A percentile compares a stretch with the other conserved stretches of the same genome.
phyloP scores from a whole-genome alignment of 2,113 vertebrate genomes.

The Willisornis vidua region DNA sequence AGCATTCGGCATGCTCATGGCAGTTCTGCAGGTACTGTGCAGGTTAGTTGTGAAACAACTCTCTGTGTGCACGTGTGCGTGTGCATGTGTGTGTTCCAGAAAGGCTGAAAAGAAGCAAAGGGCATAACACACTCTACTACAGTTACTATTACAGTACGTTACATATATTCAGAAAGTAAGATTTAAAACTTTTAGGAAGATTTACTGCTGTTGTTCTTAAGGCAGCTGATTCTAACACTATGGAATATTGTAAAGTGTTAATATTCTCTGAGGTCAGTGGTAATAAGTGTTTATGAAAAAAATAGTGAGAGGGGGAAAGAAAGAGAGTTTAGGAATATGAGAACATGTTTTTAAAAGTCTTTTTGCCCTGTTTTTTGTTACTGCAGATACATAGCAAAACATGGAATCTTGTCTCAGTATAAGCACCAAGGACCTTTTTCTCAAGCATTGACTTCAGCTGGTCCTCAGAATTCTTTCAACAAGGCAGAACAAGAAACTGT shows the following conservation, averaged over 20 bases:
- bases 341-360: background rate
- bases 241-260: background rate
- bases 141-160: background rate
- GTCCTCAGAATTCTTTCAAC: constrained; percentile 56
- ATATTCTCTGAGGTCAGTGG: background rate
- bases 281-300: background rate
- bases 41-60: background rate
- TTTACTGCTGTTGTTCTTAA: background rate
- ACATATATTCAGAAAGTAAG: background rate
- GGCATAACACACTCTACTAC: background rate
- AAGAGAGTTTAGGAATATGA: background rate
- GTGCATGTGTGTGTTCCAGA: background rate
- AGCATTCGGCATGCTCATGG: background rate
- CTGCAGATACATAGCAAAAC: background rate
- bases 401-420: background rate
- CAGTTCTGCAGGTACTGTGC: background rate
- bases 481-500: background rate
- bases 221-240: background rate
- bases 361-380: background rate
- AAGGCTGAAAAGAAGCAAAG: background rate
- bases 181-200: background rate
- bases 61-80: too few species aligned
- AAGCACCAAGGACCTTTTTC: constrained; percentile 20
- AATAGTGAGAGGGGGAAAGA: background rate
- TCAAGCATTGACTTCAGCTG: constrained; percentile 13